Base-by-base conservation (phyloP, 2,797 vertebrate species). In the Takifugu rubripes region DNA sequence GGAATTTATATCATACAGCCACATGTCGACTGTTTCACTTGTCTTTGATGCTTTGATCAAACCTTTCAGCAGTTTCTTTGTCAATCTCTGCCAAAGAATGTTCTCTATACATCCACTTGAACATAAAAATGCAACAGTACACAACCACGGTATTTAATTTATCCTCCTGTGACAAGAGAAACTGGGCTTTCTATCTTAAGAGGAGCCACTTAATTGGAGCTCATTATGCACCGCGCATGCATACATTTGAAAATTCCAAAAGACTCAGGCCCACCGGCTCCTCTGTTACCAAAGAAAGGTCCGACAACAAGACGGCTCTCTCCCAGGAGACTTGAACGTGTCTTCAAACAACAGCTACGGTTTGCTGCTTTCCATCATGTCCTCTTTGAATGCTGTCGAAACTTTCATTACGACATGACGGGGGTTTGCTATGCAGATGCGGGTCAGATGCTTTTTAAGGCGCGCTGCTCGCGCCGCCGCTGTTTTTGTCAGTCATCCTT, bases 381-480 rank as follows among this genome's bases (percentile, higher is more conserved):
- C 61, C 40, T 68, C 83, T 87, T 84, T 90, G 80, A 85, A 81
- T 82, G 59, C 74, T 80, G 85, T 89, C 88, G 83, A 86, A 86
- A 85, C 67, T 66, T 85, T 82, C 80, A 81, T 78, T 78, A 69
- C 71, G 80, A 85, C 75, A 71, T 74, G 79, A 81, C 66, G 58
- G 77, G 31, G 78, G 74, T 81, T 70, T 56, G 51, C 78, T 82
- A 86, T 82, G 77, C 82, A 88, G 87, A 89, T 87, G 72, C 68
- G 52, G 87, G 83, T 87, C 77, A 84, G 75, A 62, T 52, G 74
- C 60, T 75, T 82, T 77, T 78, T 64, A 62, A 68, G 56, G 75
- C 2, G 17, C 78, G 59, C 70, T 66, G 62, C 71, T 64, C 2
- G 17, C 78, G 62, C 68, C 68, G 62, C 71, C 67, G 0, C 71